Evolutionary conservation across 2,797 vertebrate genomes (phyloP).

Genomic region (Anguilla pacifica): DNA sequence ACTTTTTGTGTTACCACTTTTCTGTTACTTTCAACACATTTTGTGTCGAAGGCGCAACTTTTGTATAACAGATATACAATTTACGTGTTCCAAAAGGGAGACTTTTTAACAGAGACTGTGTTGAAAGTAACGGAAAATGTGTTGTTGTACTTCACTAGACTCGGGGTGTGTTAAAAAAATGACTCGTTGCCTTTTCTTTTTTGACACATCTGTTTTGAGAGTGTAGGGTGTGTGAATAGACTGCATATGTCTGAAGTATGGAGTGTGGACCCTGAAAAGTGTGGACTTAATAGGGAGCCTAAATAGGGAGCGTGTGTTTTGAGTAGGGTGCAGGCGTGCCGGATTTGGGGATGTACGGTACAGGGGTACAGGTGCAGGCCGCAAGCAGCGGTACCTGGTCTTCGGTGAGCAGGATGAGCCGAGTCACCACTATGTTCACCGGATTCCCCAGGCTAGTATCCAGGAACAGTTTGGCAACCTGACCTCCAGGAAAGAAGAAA

Average conservation of each 20-base stretch:
- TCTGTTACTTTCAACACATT: too few relatives aligned
- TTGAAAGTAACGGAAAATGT: too few relatives aligned
- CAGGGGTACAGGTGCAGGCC: neutral
- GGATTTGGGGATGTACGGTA: neutral
- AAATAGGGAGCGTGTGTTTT: neutral
- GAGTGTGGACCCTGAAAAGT: neutral
- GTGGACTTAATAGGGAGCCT: neutral
- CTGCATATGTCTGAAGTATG: neutral
- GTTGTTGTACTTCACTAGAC: too few relatives aligned
- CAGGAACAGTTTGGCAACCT: slow-evolving; percentile 99
- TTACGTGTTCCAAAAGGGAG: too few relatives aligned
- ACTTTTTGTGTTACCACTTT: too few relatives aligned
- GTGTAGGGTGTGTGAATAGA: neutral
- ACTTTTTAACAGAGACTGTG: too few relatives aligned
- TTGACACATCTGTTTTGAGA: neutral
- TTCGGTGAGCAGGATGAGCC: slow-evolving; percentile 95
- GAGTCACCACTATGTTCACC: slow-evolving; percentile 95
- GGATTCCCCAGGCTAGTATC: slow-evolving; percentile 99
- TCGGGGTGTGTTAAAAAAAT: too few relatives aligned
- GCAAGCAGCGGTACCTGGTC: slow-evolving; percentile 82
- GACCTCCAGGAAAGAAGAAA: slow-evolving; percentile 99
- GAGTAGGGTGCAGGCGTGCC: neutral
- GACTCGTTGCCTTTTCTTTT: too few relatives aligned
- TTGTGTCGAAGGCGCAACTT: too few relatives aligned
- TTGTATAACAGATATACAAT: too few relatives aligned